These are phyloP conservation scores for Oxygymnocypris stewartii DNA, from an alignment of 2,113 vertebrate genomes.

Conservation along the genomic window DNA sequence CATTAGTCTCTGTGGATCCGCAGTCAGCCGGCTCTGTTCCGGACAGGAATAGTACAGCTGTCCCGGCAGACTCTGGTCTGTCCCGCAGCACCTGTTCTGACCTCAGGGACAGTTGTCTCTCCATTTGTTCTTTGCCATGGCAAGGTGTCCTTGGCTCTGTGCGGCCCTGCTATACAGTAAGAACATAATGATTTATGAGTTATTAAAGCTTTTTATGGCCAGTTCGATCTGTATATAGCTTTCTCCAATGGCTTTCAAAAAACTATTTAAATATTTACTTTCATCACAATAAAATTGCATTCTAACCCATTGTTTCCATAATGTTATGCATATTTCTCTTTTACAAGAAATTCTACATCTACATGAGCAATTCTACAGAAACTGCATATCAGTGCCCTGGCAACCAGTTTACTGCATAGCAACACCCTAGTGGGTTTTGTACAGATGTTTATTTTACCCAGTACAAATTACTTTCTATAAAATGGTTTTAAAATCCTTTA, in stretches of 20 bases:
- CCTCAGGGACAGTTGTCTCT: slow-evolving; percentile 53
- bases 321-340: background rate
- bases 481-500: background rate
- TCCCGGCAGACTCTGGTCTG: slow-evolving; percentile 27
- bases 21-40: slow-evolving; percentile 12
- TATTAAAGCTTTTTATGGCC: slow-evolving; percentile 29
- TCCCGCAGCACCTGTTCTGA: slow-evolving; percentile 52
- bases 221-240: background rate
- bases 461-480: background rate
- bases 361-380: background rate
- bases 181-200: slow-evolving; percentile 53
- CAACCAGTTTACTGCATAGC: background rate
- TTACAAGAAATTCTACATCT: background rate
- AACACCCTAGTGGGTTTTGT: background rate
- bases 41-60: slow-evolving; percentile 54
- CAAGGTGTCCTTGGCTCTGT: slow-evolving; percentile 41
- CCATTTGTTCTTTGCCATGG: slow-evolving; percentile 26
- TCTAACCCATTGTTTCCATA: background rate
- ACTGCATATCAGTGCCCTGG: background rate
- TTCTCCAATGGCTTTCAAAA: background rate
- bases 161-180: slow-evolving; percentile 25
- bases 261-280: background rate
- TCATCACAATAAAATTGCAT: background rate
- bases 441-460: background rate
- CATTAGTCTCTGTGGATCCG: slow-evolving; percentile 16